These are phyloP conservation scores for Cardiocondyla obscurior DNA, from an alignment of 1,140 invertebrate species.

Conservation along the genomic window DNA sequence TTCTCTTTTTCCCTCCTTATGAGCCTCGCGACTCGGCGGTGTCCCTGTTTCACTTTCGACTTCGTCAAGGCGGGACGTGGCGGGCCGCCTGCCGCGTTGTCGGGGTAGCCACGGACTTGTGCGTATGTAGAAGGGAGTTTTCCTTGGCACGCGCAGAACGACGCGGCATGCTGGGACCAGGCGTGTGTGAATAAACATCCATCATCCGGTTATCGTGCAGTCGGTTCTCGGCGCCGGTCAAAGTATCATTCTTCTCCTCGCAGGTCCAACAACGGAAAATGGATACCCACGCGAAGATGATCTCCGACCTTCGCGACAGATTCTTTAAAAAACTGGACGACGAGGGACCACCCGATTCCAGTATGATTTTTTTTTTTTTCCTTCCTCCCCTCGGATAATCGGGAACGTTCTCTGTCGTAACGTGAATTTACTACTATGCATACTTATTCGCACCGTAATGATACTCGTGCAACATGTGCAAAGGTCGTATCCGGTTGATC, in stretches of 20 bases:
- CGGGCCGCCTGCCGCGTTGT: no score
- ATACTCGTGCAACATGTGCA: constrained; percentile 11
- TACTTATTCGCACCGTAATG: not conserved
- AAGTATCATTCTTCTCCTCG: constrained; percentile 62
- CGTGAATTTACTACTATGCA: no score
- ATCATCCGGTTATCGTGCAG: constrained; percentile 46
- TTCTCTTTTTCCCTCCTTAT: not conserved
- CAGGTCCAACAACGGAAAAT: constrained; percentile 68
- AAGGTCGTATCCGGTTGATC: constrained; percentile 37
- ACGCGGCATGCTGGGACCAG: constrained; percentile 19
- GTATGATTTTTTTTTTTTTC: constrained; percentile 51
- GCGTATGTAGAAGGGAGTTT: constrained; percentile 24
- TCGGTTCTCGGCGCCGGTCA: constrained; percentile 64
- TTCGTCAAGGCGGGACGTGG: not conserved
- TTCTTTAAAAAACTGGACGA: constrained; percentile 84
- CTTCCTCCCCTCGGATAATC: not conserved
- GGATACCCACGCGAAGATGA: constrained; percentile 80
- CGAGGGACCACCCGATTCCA: constrained; percentile 76
- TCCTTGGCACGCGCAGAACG: constrained; percentile 39
- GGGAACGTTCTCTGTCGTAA: not conserved
- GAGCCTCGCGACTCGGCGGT: no score
- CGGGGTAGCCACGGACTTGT: not conserved
- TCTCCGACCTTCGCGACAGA: constrained; percentile 83
- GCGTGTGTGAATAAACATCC: constrained; percentile 59
- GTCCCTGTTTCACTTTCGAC: not conserved